Percentiles rank a stretch among this genome's conserved stretches.
Conservation (phyloP, 2,888 invertebrate species). For the Pristionchus fissidentatus region DNA sequence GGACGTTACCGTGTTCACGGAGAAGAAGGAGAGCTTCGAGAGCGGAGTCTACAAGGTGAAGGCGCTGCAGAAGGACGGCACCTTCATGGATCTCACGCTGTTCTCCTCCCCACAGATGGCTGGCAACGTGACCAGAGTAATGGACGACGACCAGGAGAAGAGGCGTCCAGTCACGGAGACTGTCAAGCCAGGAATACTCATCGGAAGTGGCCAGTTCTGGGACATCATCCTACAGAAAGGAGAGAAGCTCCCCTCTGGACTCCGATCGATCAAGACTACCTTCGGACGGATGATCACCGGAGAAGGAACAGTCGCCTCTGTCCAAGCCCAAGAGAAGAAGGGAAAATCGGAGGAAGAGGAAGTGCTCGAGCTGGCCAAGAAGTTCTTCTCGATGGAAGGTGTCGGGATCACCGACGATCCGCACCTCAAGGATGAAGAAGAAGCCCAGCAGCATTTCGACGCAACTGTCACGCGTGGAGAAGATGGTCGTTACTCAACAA, state of each 20-base stretch:
- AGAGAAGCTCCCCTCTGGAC: slow-evolving; percentile 15
- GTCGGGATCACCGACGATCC: slow-evolving; percentile 46
- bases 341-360: neutral
- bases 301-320: neutral
- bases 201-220: slow-evolving; percentile 19
- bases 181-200: neutral
- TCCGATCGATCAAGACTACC: neutral
- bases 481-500: slow-evolving; percentile 52
- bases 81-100: neutral
- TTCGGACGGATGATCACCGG: slow-evolving; percentile 25
- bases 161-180: neutral
- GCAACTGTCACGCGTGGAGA: slow-evolving; percentile 41
- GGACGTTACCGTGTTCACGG: neutral
- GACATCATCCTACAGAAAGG: neutral
- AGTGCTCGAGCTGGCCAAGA: neutral
- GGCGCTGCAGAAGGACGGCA: neutral
- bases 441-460: slow-evolving; percentile 41
- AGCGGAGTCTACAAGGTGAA: neutral
- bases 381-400: slow-evolving; percentile 34
- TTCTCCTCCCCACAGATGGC: neutral
- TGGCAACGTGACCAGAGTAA: neutral
- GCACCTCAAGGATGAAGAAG: slow-evolving; percentile 43
- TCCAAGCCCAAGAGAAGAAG: neutral
- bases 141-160: neutral
- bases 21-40: neutral